A percentile compares a stretch with the other conserved stretches of the same genome.
Evolutionary conservation across 2,113 vertebrate genomes (phyloP).

Genomic region (Saccopteryx bilineata): DNA sequence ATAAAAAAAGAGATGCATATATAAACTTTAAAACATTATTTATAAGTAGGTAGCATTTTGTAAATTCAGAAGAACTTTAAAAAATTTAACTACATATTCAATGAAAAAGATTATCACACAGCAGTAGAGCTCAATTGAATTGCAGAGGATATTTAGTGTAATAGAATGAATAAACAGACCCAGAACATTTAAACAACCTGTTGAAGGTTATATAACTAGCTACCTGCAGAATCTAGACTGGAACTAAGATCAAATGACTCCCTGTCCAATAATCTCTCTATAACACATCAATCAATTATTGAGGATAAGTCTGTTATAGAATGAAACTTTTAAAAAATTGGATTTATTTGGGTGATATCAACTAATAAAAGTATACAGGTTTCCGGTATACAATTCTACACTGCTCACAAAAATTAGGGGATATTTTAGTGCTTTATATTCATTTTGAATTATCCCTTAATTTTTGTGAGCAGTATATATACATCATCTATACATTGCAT

Average conservation of each 20-base stretch:
- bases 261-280: background rate
- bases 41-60: background rate
- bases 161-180: conserved; percentile 32
- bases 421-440: no score
- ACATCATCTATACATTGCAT: no score
- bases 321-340: conserved; percentile 13
- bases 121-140: background rate
- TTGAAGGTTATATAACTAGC: background rate
- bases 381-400: no score
- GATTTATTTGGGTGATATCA: no score
- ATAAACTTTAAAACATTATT: conserved; percentile 30
- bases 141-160: conserved; percentile 7
- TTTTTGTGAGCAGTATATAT: no score
- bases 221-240: background rate
- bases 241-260: background rate
- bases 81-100: background rate
- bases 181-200: background rate
- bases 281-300: background rate
- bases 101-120: background rate
- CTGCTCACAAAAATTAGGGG: no score
- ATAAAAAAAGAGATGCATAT: background rate
- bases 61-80: conserved; percentile 37
- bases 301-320: background rate
- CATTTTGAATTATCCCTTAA: no score
- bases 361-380: no score